Base-by-base conservation (phyloP, 2,888 invertebrate species). In the Ennomos fuscantarius region DNA sequence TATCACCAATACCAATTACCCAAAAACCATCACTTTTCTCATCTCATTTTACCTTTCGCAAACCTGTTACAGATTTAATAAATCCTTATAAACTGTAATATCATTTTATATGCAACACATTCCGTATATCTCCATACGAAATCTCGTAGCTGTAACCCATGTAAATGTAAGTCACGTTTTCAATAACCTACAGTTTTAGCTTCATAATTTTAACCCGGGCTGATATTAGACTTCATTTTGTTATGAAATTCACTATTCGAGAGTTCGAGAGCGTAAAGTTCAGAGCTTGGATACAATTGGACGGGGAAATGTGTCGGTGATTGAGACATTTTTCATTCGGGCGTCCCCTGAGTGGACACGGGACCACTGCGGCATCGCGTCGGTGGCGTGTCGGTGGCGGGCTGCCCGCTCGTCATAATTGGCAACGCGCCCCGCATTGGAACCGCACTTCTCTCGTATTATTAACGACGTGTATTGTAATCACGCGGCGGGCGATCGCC, bases 381-480 rank as follows among this genome's bases (percentile, higher is more conserved):
- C 59, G 54, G 36, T 45, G 53, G 41, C 55, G 48, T 45, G 34
- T 47, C 55, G 46, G 46, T 37, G 35, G 44, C 37, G 41, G 2
- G 32, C 43, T 49, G 42, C 60, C 60, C 57, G 49, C 55, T 65
- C 65, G 60, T 73, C 74, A 74, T 76, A 79, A 77, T 76, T 81
- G 75, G 74, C 78, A 75, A 76, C 73, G 69, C 51, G 54, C 65
- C 63, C 74, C 68, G 69, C 72, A 69, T 69, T 71, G 66, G 69
- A 66, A 70, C 76, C 80, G 81, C 83, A 79, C 80, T 81, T 78
- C 70, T 75, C 83, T 84, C 82, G 83, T 87, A 90, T 89, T 92
- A 92, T 91, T 91, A 92, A 90, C 91, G 87, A 88, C 86, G 87
- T 92, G 91, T 92, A 91, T 92, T 92, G 92, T 91, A 91, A 91